Evolutionary conservation across 2,113 vertebrate genomes (phyloP), one percentile per base, ranked within the genome.

Genomic region (Tetraodon nigroviridis): DNA sequence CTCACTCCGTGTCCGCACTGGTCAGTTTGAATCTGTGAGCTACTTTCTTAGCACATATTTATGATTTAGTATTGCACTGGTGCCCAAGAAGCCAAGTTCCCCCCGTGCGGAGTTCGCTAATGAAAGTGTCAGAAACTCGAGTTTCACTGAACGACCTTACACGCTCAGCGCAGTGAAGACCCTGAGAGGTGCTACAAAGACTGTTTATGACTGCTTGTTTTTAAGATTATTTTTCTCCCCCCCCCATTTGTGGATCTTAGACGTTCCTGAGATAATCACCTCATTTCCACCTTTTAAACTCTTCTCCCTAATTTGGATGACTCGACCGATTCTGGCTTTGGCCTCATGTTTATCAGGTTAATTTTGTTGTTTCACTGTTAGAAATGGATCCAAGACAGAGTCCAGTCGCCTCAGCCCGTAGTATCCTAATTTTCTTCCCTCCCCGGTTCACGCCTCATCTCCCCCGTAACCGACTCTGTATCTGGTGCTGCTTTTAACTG

Each of bases 401-500:
- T 64, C 47, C 41, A 48, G 65, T 64, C 24, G 17, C 13, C 37
- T 2, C 2, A 6, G 12, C 16, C 32, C 11, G 32, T 37, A 46
- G 44, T 2, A 8, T 46, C 15, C 15, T 17, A 1, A 3, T 46
- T 46, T 46, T 7, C 44, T 46, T 46, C 2, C 15, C 14, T 46
- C 4, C 15, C 15, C n/a, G n/a, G 15, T n/a, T 16, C 6, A n/a
- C 15, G 44, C 44, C 44, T 46, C 44, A 45, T 45, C 11, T 37
- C 7, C 32, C 32, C 32, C 4, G 11, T 37, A 37, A 37, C 7
- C 5, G 82, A 76, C 73, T 62, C 65, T 73, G 57, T 82, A 73
- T 84, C 79, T 89, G 84, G 83, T 87, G 82, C 87, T 89, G 82
- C 82, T 88, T 86, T 87, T 79, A 85, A 79, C 80, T 68, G 72